Base-by-base conservation (phyloP, 64 coral and sea anemone genomes). In the Pocillopora verrucosa region DNA sequence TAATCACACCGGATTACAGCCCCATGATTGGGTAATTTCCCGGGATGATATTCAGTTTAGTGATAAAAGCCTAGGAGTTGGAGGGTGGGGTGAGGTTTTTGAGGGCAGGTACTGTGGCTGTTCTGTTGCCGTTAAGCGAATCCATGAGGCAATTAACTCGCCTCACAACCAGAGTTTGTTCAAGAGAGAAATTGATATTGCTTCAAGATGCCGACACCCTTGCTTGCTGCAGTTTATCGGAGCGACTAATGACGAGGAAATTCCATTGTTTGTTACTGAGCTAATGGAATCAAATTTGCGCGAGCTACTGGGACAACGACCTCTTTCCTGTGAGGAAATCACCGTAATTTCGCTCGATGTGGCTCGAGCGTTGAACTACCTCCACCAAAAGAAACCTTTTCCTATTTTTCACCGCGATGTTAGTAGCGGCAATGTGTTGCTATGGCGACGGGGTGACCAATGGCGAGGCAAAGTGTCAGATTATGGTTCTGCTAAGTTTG, bases 181-280 rank as follows among this genome's bases (percentile, higher is more conserved):
- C 90, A 60, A 90, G 16, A 77, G 92, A 56, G 92, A 94, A 83
- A 94, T 94, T 73, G 60, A 57, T 22, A 94, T 94, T 78, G 92
- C 92, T 36, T 83, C 92, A 26, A 76, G 78, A 58, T 94, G 92
- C 77, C 79, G 92, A 38, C 92, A 94, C 45, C 92, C 92, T 19
- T 51, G 41, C 41, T 7, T 51, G 1, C 41, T 51, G 41, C 41
- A 51, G 41, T 51, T 51, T 51, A 51, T 94, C 61, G 84, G 82
- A 56, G 75, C 72, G 20, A 87, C 84, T 0, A 79, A 92, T 26
- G 76, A 80, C 17, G 64, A 74, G 0, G 74, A 26, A 36, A 90
- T n/a, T 80, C 90, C 83, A 72, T 36, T 92, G 16, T 79, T 92
- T 72, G 60, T 92, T 5, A 92, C 90, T 34, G 83, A 92, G 60